Evolutionary conservation across 1,140 invertebrate genomes (phyloP), one percentile per base, ranked within the genome.

Genomic region (Lithobius niger): DNA sequence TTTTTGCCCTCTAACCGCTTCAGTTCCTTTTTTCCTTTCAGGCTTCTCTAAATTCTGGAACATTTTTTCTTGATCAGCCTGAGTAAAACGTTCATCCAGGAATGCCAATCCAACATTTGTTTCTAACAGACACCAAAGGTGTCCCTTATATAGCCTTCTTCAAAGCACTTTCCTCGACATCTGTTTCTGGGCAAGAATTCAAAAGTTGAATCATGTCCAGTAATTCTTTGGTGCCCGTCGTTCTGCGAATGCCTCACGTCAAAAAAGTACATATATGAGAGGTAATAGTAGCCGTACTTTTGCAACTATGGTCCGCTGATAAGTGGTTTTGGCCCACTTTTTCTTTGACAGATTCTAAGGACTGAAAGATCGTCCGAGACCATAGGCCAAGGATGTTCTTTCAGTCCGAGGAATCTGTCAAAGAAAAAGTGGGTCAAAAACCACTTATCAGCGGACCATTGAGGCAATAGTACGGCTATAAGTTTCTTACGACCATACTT

Each of bases 141-240:
- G 53, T 55, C 40, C 1, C 53, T 55, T 55, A 55, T n/a, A n/a
- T n/a, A n/a, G 45, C 53, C 21, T 10, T 1, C 1, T 1, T 1
- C 6, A 52, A 25, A 47, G 26, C 1, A 27, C 42, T 1, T 53
- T 53, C 36, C 36, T 56, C 52, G 54, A 53, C 47, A 22, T 52
- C 48, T 56, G 54, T 26, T 40, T 56, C 44, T 52, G 28, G 2
- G 54, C 52, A 56, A 52, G 48, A 27, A 21, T 27, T 56, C 48
- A 56, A 27, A 56, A 56, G 54, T 27, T 56, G 54, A 52, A 56
- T 1, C 54, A 56, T 56, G 52, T 56, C 44, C 49, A 56, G 31
- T 56, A 45, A 56, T 56, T 56, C 54, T 56, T 56, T 56, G 54
- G 48, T 52, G 1, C 47, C 47, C 48, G 42, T 56, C 47, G 54